Base-by-base conservation (phyloP, 1,140 invertebrate genomes). In the Saxidomus purpurata region DNA sequence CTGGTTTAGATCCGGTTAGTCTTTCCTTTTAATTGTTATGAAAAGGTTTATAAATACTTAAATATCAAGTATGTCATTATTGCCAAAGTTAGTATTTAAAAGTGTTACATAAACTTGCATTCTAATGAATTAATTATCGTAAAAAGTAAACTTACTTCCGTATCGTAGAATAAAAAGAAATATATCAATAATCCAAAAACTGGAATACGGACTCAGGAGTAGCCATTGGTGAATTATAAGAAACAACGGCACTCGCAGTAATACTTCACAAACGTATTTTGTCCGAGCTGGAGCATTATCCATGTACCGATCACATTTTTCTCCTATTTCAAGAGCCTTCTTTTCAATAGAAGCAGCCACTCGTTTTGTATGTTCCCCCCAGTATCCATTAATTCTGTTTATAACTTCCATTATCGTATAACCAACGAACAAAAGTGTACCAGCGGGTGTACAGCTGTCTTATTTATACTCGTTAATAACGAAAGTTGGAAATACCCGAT, bases 181-280 rank as follows among this genome's bases (percentile, higher is more conserved):
- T 13, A 71, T 17, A 38, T 71, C 34, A 19, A 71, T 38, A 36
- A 71, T 36, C 67, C 67, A 71, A 34, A 38, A 71, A 38, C 38
- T 71, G 9, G 67, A 71, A 38, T 71, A 71, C 17, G 67, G 67
- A 40, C 67, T 71, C 15, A 71, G 13, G 1, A 71, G 67, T 38
- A 71, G 17, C 67, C 67, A 71, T n/a, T 71, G 67, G 34, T 71
- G 67, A 38, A 71, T 38, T 19, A 71, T 36, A 34, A 71, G n/a
- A 1, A 71, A 38, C 67, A 71, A n/a, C 13, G 67, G 67, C 4
- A 71, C 31, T 34, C 67, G 8, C 1, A 71, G 67, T 9, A 71
- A n/a, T n/a, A 71, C 34, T 22, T 71, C 67, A 38, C 67, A 71
- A 17, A 36, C 8, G 22, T 71, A 71, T 71, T 71, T 71, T n/a